phyloP scores from a whole-genome alignment of 2,888 invertebrate species.

The Scaptomyza reducta region DNA sequence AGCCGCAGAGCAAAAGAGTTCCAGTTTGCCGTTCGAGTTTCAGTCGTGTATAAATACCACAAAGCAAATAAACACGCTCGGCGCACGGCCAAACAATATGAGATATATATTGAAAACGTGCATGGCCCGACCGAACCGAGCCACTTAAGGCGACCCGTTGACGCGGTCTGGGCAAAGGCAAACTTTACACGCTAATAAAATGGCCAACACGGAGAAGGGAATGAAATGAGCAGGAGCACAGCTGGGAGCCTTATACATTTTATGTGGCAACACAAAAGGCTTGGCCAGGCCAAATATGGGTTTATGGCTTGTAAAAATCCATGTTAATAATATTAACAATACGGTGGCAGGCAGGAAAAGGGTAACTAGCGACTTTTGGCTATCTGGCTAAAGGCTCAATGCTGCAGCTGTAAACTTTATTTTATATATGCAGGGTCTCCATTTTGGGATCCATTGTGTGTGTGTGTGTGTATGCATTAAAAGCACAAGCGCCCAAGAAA shows the following conservation, averaged over 20 bases:
- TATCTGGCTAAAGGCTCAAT: slow-evolving; percentile 43
- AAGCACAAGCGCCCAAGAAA: slow-evolving; percentile 28
- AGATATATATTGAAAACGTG: slow-evolving; percentile 78
- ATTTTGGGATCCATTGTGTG: slow-evolving; percentile 23
- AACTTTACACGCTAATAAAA: slow-evolving; percentile 76
- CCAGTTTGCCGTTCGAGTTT: slow-evolving; percentile 15
- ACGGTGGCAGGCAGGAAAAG: slow-evolving; percentile 51
- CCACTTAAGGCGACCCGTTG: slow-evolving; percentile 64
- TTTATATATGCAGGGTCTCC: slow-evolving; percentile 12
- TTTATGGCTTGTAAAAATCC: slow-evolving; percentile 79
- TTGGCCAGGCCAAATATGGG: slow-evolving; percentile 70
- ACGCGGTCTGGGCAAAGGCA: slow-evolving; percentile 58
- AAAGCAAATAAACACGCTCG: slow-evolving; percentile 73
- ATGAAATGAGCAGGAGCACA: slow-evolving; percentile 37
- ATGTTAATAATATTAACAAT: slow-evolving; percentile 78
- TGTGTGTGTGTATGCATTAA: slow-evolving; percentile 27
- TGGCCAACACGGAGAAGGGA: slow-evolving; percentile 31
- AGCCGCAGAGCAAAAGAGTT: slow-evolving; percentile 43
- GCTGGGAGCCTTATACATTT: slow-evolving; percentile 60
- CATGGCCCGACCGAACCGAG: slow-evolving; percentile 44
- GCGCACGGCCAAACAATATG: slow-evolving; percentile 74
- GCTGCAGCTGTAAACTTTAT: slow-evolving; percentile 49
- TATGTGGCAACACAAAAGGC: slow-evolving; percentile 72
- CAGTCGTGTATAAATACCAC: slow-evolving; percentile 66
- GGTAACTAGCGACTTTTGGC: slow-evolving; percentile 59